phyloP scores from a whole-genome alignment of 2,888 invertebrate genomes.

The Hirtodrosophila trivittata region DNA sequence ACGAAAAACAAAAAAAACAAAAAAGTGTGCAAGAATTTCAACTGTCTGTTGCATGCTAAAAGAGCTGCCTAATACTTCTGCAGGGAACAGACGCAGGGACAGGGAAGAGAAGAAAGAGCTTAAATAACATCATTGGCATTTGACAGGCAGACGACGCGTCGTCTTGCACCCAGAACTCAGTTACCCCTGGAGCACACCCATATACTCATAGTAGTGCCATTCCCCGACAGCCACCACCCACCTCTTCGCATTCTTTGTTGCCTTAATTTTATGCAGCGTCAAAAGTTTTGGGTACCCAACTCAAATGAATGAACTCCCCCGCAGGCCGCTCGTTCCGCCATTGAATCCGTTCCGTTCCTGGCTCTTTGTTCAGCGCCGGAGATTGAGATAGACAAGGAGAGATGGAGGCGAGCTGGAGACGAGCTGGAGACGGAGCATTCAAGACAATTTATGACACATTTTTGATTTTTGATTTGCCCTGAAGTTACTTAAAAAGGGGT shows the following conservation, averaged over 20 bases:
- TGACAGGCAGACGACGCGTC: constrained; percentile 62
- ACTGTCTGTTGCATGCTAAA: constrained; percentile 49
- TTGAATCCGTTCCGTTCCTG: neutral
- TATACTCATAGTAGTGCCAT: neutral
- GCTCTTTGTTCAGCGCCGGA: constrained; percentile 20
- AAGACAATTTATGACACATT: constrained; percentile 28
- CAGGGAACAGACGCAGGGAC: too few species aligned
- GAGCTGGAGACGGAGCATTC: constrained; percentile 1
- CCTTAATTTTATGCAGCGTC: constrained; percentile 62
- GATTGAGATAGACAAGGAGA: neutral
- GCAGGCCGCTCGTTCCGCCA: neutral
- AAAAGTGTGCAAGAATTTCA: constrained; percentile 30
- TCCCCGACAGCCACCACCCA: neutral
- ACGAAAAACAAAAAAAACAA: constrained; percentile 5
- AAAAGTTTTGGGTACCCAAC: constrained; percentile 44
- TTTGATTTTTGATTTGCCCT: constrained; percentile 31
- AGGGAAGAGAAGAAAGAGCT: constrained; percentile 19
- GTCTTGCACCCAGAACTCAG: constrained; percentile 9
- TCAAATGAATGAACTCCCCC: constrained; percentile 25
- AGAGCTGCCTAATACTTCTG: constrained; percentile 20
- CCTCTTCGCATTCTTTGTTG: neutral
- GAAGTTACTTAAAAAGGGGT: constrained; percentile 13
- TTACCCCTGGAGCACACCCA: neutral
- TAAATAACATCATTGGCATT: constrained; percentile 67
- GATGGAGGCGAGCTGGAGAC: neutral